These are phyloP conservation scores for Vesta saturnalis DNA, from an alignment of 2,888 invertebrate genomes.

Conservation along the genomic window DNA sequence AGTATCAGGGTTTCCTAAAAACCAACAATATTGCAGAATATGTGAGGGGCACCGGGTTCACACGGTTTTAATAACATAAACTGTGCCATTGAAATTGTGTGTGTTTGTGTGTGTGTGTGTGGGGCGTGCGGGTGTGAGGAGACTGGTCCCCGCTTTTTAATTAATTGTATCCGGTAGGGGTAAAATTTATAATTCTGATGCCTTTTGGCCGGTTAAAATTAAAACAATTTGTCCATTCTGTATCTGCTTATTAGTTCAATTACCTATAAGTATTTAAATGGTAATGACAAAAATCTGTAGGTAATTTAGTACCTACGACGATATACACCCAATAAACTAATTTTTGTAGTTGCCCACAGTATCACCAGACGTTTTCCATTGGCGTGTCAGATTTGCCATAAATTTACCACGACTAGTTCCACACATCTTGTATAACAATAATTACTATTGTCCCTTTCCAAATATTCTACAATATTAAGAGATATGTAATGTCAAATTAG, in stretches of 20 bases:
- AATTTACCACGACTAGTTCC: no score
- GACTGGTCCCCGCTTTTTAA: not conserved
- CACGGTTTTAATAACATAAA: not conserved
- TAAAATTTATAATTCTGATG: not conserved
- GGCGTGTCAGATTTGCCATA: no score
- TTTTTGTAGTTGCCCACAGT: not conserved
- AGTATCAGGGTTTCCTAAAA: slow-evolving; percentile 3
- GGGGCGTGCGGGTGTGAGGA: no score
- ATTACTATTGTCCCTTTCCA: slow-evolving; percentile 2
- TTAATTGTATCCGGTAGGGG: not conserved
- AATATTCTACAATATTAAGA: not conserved
- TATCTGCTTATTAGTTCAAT: not conserved
- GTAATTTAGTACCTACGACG: not conserved
- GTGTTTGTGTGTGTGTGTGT: no score
- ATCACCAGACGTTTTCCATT: not conserved
- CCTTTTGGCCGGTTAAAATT: not conserved
- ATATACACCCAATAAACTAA: not conserved
- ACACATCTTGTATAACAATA: no score
- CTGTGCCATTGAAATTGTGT: not conserved
- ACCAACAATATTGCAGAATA: not conserved
- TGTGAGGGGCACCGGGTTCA: not conserved
- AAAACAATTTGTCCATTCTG: not conserved
- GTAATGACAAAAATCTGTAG: not conserved
- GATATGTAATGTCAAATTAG: not conserved
- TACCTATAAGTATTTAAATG: no score